Evolutionary conservation across 2,113 vertebrate genomes (phyloP).

Genomic region (Protomyctophum bolini): DNA sequence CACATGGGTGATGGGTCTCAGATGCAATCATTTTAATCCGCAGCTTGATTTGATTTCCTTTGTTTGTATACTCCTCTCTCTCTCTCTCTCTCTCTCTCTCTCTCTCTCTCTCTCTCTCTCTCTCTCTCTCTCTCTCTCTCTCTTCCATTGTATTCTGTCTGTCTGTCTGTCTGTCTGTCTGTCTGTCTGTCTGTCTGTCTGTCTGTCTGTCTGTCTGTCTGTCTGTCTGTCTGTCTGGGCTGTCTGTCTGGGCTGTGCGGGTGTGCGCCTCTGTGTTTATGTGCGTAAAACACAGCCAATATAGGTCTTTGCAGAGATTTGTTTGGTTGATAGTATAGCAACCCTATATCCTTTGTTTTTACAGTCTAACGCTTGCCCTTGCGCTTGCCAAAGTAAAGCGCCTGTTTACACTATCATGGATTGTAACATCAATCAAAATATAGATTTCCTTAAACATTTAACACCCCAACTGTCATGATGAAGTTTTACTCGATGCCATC

Average conservation of each 20-base stretch:
- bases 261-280: too few relatives aligned
- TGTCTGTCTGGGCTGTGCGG: constrained; percentile 5
- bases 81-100: constrained; percentile 1
- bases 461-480: constrained; percentile 72
- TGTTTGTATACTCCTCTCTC: constrained; percentile 29
- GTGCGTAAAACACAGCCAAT: constrained; percentile 8
- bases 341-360: neutral
- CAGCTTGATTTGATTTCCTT: constrained; percentile 34
- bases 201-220: neutral
- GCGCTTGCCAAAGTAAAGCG: neutral
- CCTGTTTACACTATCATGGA: constrained; percentile 58
- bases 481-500: constrained; percentile 77
- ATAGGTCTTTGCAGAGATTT: neutral
- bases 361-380: constrained; percentile 10
- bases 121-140: neutral
- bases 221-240: constrained; percentile 5
- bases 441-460: constrained; percentile 69
- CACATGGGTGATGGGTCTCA: neutral
- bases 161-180: too few relatives aligned
- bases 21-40: constrained; percentile 26
- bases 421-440: constrained; percentile 69
- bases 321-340: constrained; percentile 3
- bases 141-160: too few relatives aligned
- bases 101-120: neutral
- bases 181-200: too few relatives aligned